Evolutionary conservation across 1,140 invertebrate species (phyloP).

Genomic region (Ephestia elutella): DNA sequence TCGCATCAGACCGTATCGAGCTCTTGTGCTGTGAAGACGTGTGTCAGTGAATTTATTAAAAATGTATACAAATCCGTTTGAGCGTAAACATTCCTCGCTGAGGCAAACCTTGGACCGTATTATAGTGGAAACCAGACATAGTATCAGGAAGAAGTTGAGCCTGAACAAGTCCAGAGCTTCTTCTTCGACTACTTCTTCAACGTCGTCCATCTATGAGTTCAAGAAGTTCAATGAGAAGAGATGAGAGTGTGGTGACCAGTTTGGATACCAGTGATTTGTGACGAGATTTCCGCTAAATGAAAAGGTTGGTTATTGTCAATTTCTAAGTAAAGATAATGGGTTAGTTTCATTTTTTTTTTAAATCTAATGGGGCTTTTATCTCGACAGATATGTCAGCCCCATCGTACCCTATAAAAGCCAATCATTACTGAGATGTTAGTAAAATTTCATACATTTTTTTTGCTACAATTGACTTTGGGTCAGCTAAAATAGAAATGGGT

Average conservation of each 20-base stretch:
- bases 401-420: no score
- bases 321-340: no score
- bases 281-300: conserved; percentile 24
- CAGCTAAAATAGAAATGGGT: no score
- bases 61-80: conserved; percentile 68
- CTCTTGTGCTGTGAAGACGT: conserved; percentile 35
- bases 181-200: conserved; percentile 37
- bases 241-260: conserved; percentile 39
- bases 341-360: no score
- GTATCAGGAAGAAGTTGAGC: conserved; percentile 50
- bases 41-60: conserved; percentile 21
- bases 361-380: no score
- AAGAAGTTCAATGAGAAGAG: conserved; percentile 45
- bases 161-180: conserved; percentile 36
- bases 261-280: conserved; percentile 45
- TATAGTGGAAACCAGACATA: conserved; percentile 50
- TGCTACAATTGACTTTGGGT: no score
- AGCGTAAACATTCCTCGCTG: conserved; percentile 63
- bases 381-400: no score
- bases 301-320: conserved; percentile 40
- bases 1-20: conserved; percentile 29
- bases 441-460: no score
- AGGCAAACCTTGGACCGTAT: conserved; percentile 58
- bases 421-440: no score
- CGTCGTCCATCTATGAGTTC: conserved; percentile 22